These are phyloP conservation scores for Australoheros scitulus DNA, from an alignment of 2,113 vertebrate species.

Conservation along the genomic window DNA sequence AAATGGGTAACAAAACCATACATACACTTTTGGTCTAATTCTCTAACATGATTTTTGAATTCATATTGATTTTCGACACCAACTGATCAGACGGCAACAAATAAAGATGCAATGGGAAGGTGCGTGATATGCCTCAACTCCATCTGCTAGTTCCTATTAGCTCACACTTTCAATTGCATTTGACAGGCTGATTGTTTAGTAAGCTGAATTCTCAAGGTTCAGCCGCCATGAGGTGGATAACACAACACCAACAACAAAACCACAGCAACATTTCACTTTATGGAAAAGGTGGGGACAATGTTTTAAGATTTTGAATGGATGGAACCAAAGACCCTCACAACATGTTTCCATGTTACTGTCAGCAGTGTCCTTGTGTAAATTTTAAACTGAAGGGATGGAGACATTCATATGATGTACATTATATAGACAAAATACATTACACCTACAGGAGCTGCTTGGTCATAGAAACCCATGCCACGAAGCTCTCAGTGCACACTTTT, in stretches of 20 bases:
- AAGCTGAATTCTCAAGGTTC: background rate
- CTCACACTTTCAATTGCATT: background rate
- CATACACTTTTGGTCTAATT: background rate
- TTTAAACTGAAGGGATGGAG: background rate
- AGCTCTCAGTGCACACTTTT: background rate
- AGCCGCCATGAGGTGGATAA: background rate
- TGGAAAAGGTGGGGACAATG: background rate
- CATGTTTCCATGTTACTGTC: background rate
- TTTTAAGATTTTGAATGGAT: background rate
- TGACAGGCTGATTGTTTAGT: background rate
- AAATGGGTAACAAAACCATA: background rate
- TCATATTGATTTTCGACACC: too few relatives aligned
- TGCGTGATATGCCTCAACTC: background rate
- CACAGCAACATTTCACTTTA: background rate
- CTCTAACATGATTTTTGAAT: background rate
- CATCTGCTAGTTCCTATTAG: background rate
- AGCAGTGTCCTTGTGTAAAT: background rate
- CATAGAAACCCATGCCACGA: background rate
- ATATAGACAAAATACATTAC: background rate
- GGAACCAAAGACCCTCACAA: background rate
- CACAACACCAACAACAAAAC: background rate
- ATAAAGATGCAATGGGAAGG: background rate
- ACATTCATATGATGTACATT: background rate
- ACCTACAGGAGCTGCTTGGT: too few relatives aligned
- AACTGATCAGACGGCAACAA: too few relatives aligned